Percentiles rank a stretch among this genome's conserved stretches.
These are phyloP conservation scores for Dolichotis patagonum DNA, from an alignment of 2,113 vertebrate species.

Conservation along the genomic window DNA sequence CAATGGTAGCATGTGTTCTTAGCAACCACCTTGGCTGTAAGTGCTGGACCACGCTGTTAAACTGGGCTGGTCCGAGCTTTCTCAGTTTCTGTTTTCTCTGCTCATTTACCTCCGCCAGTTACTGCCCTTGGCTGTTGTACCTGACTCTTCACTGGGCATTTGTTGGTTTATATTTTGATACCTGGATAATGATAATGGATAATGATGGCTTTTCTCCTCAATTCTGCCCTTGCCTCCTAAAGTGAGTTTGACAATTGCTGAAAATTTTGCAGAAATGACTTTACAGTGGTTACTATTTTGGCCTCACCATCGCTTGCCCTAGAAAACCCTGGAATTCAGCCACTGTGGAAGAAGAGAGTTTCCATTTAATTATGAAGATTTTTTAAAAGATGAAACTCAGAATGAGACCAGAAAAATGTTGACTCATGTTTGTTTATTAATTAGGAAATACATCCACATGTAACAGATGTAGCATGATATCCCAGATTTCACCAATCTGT, in stretches of 20 bases:
- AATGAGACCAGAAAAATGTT: conserved; percentile 17
- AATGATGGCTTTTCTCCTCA: not conserved
- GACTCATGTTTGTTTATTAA: conserved; percentile 30
- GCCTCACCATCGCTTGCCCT: not conserved
- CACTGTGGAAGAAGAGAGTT: not conserved
- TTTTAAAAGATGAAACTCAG: conserved; percentile 1
- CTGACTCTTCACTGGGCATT: not conserved
- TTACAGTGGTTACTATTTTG: conserved; percentile 30
- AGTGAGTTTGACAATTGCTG: conserved; percentile 21
- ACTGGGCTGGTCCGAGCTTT: not conserved
- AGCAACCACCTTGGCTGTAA: not conserved
- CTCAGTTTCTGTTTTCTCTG: conserved; percentile 1
- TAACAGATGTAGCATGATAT: not conserved
- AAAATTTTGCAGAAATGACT: conserved; percentile 38
- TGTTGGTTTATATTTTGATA: conserved; percentile 15
- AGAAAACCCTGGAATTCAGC: conserved; percentile 21
- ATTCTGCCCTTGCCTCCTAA: not conserved
- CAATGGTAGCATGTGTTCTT: not conserved
- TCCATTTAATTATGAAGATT: conserved; percentile 30
- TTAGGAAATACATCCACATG: not conserved
- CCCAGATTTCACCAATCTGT: not conserved
- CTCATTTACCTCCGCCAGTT: not conserved
- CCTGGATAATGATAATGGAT: not conserved
- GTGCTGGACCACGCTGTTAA: not conserved
- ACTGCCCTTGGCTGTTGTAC: not conserved